Conservation (phyloP, 2,888 invertebrate species). For the Dynastes grantii region DNA sequence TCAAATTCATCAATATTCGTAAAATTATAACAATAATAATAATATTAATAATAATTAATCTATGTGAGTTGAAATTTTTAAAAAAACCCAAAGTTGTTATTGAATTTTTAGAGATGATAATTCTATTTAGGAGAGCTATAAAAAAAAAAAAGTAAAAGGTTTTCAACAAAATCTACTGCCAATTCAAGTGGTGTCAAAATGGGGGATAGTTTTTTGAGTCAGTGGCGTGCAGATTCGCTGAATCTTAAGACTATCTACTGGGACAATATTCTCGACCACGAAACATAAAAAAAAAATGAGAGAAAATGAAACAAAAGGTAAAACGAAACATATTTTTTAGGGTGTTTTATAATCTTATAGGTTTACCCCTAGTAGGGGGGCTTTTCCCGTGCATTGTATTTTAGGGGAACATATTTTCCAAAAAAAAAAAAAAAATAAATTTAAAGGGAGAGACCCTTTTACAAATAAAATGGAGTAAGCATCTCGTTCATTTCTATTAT, state of each 20-base stretch:
- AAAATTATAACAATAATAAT: slow-evolving; percentile 62
- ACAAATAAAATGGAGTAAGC: slow-evolving; percentile 27
- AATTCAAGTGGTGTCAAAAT: slow-evolving; percentile 68
- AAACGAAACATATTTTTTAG: slow-evolving; percentile 52
- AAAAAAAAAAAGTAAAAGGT: slow-evolving; percentile 36
- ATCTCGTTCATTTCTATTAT: slow-evolving; percentile 8
- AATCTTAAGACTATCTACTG: slow-evolving; percentile 65
- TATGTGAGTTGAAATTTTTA: slow-evolving; percentile 68
- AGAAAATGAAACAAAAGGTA: too few relatives aligned
- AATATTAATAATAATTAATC: slow-evolving; percentile 55
- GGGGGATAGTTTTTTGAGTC: slow-evolving; percentile 64
- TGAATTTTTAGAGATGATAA: slow-evolving; percentile 64
- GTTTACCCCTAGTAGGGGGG: slow-evolving; percentile 59
- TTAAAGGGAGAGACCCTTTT: neutral
- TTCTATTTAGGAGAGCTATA: slow-evolving; percentile 61
- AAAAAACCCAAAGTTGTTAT: slow-evolving; percentile 66
- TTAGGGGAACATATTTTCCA: slow-evolving; percentile 8
- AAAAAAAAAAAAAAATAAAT: neutral
- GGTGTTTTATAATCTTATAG: slow-evolving; percentile 62
- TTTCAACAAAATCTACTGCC: slow-evolving; percentile 63
- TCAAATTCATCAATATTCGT: slow-evolving; percentile 61
- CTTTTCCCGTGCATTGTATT: slow-evolving; percentile 53
- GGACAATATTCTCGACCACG: slow-evolving; percentile 66
- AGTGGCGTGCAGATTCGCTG: slow-evolving; percentile 61
- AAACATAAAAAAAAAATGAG: slow-evolving; percentile 47